These are phyloP conservation scores for Neuroterus valhalla DNA, from an alignment of 1,140 invertebrate species.

Conservation along the genomic window DNA sequence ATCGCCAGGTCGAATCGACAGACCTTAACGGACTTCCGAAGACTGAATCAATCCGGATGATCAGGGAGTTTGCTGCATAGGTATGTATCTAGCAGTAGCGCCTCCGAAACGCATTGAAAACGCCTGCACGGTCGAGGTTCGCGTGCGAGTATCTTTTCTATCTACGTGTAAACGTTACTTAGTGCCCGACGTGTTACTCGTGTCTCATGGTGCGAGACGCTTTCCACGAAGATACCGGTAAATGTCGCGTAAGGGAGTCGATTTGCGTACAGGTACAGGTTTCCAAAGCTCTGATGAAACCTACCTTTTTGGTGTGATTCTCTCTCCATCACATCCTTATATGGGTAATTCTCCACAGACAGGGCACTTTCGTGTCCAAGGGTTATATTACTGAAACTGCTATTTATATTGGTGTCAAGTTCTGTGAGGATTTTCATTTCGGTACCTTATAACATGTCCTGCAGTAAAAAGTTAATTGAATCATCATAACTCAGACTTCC, in stretches of 20 bases:
- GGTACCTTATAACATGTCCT: too few relatives aligned
- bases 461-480: too few relatives aligned
- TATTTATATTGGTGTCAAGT: too few relatives aligned
- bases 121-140: constrained; percentile 41
- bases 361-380: too few relatives aligned
- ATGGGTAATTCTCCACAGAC: too few relatives aligned
- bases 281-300: constrained; percentile 36
- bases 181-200: constrained; percentile 53
- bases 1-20: constrained; percentile 16
- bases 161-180: constrained; percentile 59
- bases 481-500: background rate
- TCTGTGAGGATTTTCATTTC: too few relatives aligned
- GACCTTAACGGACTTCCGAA: constrained; percentile 39
- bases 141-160: constrained; percentile 55
- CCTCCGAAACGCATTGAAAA: constrained; percentile 50
- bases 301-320: background rate
- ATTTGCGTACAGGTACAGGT: constrained; percentile 58
- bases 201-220: constrained; percentile 59
- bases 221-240: constrained; percentile 62
- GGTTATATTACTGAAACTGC: too few relatives aligned
- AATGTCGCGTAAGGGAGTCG: constrained; percentile 54
- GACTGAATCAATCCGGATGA: constrained; percentile 35
- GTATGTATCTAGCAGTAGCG: constrained; percentile 37
- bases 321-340: background rate
- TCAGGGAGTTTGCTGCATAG: constrained; percentile 37